phyloP scores from a whole-genome alignment of 1,140 invertebrate species.

The Samia ricini region DNA sequence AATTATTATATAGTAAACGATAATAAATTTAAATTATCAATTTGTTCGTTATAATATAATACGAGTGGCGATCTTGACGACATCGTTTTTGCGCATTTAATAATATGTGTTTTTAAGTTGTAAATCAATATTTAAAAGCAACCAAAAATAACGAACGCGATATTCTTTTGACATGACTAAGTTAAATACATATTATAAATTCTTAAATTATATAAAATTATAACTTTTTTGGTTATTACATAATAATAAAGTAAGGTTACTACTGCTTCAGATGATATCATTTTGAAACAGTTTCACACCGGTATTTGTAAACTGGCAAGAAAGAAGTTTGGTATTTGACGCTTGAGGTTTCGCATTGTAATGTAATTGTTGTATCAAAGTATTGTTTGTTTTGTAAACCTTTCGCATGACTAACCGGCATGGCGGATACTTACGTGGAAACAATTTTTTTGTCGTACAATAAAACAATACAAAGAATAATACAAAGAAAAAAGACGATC shows the following conservation, averaged over 20 bases:
- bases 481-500: not conserved
- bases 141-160: not conserved
- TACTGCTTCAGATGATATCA: not conserved
- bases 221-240: too few relatives aligned
- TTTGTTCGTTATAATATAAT: constrained; percentile 10
- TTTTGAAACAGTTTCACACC: not conserved
- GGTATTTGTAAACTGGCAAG: constrained; percentile 8
- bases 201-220: too few relatives aligned
- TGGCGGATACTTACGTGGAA: not conserved
- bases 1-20: too few relatives aligned
- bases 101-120: not conserved
- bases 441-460: constrained; percentile 7
- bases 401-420: constrained; percentile 33
- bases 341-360: constrained; percentile 66
- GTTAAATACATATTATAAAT: too few relatives aligned
- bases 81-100: not conserved
- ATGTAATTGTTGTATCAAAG: constrained; percentile 64
- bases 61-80: not conserved
- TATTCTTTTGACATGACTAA: too few relatives aligned
- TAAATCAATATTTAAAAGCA: too few relatives aligned
- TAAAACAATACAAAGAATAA: too few relatives aligned
- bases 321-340: constrained; percentile 53
- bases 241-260: too few relatives aligned
- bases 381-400: constrained; percentile 48
- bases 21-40: not conserved